A percentile compares a stretch with the other conserved stretches of the same genome.
These are phyloP conservation scores for Cichladusa arquata DNA, from an alignment of 2,113 vertebrate genomes.

Conservation along the genomic window DNA sequence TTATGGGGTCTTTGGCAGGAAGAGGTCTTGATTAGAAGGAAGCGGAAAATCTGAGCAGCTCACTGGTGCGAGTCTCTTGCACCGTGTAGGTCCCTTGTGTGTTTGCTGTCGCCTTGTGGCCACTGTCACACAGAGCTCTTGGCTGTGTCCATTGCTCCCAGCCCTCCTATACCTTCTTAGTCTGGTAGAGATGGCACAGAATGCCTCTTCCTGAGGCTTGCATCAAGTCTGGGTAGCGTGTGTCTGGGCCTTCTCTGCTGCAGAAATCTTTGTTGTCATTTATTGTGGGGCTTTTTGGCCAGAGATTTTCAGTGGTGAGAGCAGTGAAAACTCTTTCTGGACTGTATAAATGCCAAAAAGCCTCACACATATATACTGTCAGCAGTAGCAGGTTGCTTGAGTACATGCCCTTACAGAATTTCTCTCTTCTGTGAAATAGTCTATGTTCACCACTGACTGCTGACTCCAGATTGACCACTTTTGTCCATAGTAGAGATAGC, in stretches of 20 bases:
- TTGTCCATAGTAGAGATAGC: not conserved
- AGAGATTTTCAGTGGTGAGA: not conserved
- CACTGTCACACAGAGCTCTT: not conserved
- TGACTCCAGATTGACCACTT: not conserved
- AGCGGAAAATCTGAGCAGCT: not conserved
- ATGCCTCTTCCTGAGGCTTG: not conserved
- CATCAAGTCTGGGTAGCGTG: not conserved
- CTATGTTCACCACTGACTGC: not conserved
- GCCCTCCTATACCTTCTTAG: not conserved
- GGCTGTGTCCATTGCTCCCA: not conserved
- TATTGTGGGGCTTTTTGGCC: not conserved
- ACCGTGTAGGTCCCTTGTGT: not conserved
- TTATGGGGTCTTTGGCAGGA: not conserved
- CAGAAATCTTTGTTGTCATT: not conserved
- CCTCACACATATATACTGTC: not conserved
- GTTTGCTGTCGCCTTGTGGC: slow-evolving; percentile 40
- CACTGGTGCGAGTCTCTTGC: accelerated
- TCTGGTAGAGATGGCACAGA: not conserved
- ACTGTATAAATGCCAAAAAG: not conserved
- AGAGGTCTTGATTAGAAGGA: not conserved
- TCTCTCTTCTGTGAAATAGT: not conserved
- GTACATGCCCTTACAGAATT: not conserved
- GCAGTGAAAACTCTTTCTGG: not conserved
- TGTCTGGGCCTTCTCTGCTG: not conserved
- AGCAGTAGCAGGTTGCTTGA: accelerated